phyloP scores from a whole-genome alignment of 2,113 vertebrate genomes.

The Tor tambroides region DNA sequence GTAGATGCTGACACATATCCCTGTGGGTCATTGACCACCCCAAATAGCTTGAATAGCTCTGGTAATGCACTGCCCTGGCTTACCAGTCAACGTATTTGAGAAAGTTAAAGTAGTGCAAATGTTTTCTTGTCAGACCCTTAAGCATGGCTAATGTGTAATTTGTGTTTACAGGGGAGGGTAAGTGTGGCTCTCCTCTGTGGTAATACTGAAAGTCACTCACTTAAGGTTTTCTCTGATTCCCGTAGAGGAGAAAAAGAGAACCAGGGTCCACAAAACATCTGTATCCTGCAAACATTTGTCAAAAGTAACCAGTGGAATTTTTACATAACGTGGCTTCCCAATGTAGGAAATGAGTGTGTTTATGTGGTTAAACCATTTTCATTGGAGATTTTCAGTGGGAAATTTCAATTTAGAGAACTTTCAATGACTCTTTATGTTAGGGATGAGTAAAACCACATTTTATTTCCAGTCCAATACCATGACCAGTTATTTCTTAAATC shows the following conservation, averaged over 20 bases:
- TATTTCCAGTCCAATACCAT: not conserved
- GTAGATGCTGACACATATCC: conserved; percentile 23
- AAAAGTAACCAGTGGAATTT: conserved; percentile 48
- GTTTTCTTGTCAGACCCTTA: conserved; percentile 41
- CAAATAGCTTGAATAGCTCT: conserved; percentile 28
- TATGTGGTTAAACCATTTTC: conserved; percentile 47
- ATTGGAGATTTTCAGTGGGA: conserved; percentile 48
- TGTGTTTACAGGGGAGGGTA: conserved; percentile 40
- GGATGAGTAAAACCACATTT: conserved; percentile 13
- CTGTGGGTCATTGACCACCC: conserved; percentile 29
- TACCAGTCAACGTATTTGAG: conserved; percentile 27
- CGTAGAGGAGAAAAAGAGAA: conserved; percentile 1
- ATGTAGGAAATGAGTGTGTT: conserved; percentile 47
- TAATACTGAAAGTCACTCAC: conserved; percentile 47
- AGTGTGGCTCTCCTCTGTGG: conserved; percentile 34
- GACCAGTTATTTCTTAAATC: not conserved
- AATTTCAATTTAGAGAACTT: conserved; percentile 39
- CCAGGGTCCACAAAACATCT: conserved; percentile 45
- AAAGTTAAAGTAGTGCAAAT: conserved; percentile 32
- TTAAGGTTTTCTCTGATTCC: conserved; percentile 39
- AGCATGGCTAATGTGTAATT: conserved; percentile 49
- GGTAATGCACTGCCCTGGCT: conserved; percentile 17
- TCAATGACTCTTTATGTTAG: conserved; percentile 17
- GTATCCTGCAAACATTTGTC: conserved; percentile 50
- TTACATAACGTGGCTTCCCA: conserved; percentile 42